phyloP scores from a whole-genome alignment of 2,888 invertebrate species.

The Ophion ellenae region DNA sequence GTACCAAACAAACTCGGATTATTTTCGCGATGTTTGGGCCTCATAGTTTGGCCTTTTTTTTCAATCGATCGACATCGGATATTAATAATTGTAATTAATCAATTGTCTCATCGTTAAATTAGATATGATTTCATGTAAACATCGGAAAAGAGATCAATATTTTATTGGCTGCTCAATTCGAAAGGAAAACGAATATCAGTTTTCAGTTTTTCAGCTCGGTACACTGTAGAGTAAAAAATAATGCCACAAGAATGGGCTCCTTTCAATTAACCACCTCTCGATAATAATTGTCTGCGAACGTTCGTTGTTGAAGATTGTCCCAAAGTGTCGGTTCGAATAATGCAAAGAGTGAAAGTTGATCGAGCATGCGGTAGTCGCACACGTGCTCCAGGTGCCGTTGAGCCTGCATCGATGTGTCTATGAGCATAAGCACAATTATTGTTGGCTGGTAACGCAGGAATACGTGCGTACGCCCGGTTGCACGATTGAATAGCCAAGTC shows the following conservation, averaged over 20 bases:
- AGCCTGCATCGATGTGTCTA: neutral
- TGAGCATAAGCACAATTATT: neutral
- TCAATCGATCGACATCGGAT: neutral
- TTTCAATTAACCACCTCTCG: too few relatives aligned
- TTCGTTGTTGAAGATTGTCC: conserved; percentile 16
- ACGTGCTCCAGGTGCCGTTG: conserved; percentile 13
- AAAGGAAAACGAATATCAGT: too few relatives aligned
- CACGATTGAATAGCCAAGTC: neutral
- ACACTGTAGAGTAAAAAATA: too few relatives aligned
- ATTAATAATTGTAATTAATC: neutral
- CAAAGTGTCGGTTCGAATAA: conserved; percentile 25
- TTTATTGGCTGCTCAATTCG: too few relatives aligned
- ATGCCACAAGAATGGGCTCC: too few relatives aligned
- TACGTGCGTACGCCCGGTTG: neutral
- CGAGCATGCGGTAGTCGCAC: neutral
- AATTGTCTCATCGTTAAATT: neutral
- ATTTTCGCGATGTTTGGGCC: neutral
- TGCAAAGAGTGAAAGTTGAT: conserved; percentile 50
- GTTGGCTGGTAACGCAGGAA: neutral
- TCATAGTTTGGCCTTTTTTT: too few relatives aligned
- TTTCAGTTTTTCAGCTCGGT: too few relatives aligned
- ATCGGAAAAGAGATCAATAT: neutral
- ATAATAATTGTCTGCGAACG: neutral
- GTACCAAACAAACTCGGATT: conserved; percentile 44
- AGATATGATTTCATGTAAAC: neutral